Percentiles rank a stretch among this genome's conserved stretches.
Evolutionary conservation across 2,113 vertebrate genomes (phyloP).

Genomic region (Vulpes vulpes): DNA sequence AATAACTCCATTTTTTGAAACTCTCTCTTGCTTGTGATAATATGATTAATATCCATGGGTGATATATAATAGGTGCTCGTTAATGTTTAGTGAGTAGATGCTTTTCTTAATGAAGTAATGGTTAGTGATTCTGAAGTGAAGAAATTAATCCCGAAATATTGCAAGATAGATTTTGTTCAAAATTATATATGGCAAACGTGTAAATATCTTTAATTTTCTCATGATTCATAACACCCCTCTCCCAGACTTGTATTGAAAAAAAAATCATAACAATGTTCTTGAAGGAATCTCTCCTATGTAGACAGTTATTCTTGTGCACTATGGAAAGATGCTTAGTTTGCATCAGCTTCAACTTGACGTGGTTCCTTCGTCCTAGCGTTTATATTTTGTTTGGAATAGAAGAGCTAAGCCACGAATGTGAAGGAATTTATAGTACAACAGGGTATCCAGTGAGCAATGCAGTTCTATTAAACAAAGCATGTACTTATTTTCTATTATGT

Average conservation of each 20-base stretch:
- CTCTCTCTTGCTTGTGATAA: neutral
- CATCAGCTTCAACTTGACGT: neutral
- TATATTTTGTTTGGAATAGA: neutral
- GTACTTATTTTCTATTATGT: neutral
- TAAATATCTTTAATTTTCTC: neutral
- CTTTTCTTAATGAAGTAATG: neutral
- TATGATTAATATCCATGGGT: neutral
- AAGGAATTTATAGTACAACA: neutral
- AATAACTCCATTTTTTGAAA: neutral
- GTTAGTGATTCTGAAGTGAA: neutral
- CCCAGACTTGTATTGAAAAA: neutral
- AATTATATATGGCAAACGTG: neutral
- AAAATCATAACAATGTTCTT: neutral
- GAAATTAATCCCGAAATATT: neutral
- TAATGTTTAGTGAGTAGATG: neutral
- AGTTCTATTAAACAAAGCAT: neutral
- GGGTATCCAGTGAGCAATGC: neutral
- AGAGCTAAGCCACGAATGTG: neutral
- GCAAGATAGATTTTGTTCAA: neutral
- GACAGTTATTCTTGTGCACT: neutral
- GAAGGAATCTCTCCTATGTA: neutral
- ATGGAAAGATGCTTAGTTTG: neutral
- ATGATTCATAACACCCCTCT: neutral
- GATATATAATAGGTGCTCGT: neutral
- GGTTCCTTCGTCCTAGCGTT: neutral